Conservation (phyloP, 2,797 vertebrate genomes). For the Sebastes glaucus region DNA sequence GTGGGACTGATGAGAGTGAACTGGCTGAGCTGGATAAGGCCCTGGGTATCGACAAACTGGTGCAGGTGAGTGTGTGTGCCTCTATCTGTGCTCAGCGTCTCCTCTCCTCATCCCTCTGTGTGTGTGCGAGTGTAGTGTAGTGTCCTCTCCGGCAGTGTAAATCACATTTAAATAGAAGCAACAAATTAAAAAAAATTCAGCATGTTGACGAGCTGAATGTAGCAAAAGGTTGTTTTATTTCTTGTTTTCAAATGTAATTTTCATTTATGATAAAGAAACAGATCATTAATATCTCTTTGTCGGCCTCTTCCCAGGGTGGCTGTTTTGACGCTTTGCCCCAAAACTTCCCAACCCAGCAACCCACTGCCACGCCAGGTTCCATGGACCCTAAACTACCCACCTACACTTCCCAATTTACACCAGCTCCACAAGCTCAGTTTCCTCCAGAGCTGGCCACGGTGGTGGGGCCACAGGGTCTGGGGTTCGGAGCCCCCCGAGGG, state of each 20-base stretch:
- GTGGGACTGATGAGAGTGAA: slow-evolving; percentile 94
- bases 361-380: slow-evolving; percentile 77
- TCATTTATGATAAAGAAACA: neutral
- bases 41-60: slow-evolving; percentile 95
- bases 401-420: slow-evolving; percentile 86
- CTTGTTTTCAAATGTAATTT: neutral
- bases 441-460: slow-evolving; percentile 83
- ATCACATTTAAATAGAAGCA: neutral
- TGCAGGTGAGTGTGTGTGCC: slow-evolving; percentile 83
- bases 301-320: slow-evolving; percentile 82
- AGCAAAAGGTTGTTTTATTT: neutral
- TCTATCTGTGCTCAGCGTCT: too few relatives aligned
- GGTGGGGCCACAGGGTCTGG: slow-evolving; percentile 86
- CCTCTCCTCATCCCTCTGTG: too few relatives aligned
- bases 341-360: slow-evolving; percentile 83
- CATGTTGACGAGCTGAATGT: neutral
- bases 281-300: neutral
- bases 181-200: neutral
- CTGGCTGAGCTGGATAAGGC: slow-evolving; percentile 93
- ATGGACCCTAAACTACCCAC: slow-evolving; percentile 88
- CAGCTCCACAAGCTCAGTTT: slow-evolving; percentile 77
- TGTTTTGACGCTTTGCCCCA: slow-evolving; percentile 87
- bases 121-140: too few relatives aligned
- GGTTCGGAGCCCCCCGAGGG: slow-evolving; percentile 83
- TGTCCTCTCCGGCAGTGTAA: too few relatives aligned